A percentile compares a stretch with the other conserved stretches of the same genome.
Evolutionary conservation across 2,888 invertebrate genomes (phyloP).

Genomic region (Pandemis corylana): DNA sequence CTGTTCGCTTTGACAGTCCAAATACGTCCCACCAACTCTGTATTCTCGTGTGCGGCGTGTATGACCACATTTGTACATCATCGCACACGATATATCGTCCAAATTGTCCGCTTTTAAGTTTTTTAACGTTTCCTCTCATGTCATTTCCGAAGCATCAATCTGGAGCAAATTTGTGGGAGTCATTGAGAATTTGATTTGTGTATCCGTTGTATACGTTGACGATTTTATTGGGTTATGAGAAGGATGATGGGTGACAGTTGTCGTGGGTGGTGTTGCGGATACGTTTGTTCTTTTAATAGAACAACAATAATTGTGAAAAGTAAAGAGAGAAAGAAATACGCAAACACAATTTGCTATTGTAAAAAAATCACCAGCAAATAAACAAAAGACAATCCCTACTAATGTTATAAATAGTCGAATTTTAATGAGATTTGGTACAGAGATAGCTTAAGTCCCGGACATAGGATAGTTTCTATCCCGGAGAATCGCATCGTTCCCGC

Average conservation of each 20-base stretch:
- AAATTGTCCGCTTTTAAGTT: constrained; percentile 17
- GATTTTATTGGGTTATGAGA: constrained; percentile 23
- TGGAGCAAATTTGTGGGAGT: constrained; percentile 23
- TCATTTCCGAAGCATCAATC: constrained; percentile 30
- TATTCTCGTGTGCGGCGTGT: neutral
- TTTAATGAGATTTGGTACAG: no score
- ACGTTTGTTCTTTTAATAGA: neutral
- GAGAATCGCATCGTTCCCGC: no score
- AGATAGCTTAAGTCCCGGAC: no score
- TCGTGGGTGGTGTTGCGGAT: constrained; percentile 23
- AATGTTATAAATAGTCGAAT: no score
- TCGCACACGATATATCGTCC: constrained; percentile 1
- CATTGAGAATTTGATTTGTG: constrained; percentile 32
- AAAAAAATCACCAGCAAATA: no score
- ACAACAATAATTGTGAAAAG: neutral
- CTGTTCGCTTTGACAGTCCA: no score
- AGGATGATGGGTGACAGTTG: constrained; percentile 12
- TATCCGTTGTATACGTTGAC: constrained; percentile 31
- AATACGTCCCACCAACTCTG: no score
- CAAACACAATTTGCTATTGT: no score
- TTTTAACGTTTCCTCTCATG: constrained; percentile 33
- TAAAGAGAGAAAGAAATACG: neutral
- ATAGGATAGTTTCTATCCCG: no score
- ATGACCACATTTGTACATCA: neutral
- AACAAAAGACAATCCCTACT: no score